Percentiles rank a stretch among this genome's conserved stretches.
These are phyloP conservation scores for Balanococcus diminutus DNA, from an alignment of 2,888 invertebrate species.

Conservation along the genomic window DNA sequence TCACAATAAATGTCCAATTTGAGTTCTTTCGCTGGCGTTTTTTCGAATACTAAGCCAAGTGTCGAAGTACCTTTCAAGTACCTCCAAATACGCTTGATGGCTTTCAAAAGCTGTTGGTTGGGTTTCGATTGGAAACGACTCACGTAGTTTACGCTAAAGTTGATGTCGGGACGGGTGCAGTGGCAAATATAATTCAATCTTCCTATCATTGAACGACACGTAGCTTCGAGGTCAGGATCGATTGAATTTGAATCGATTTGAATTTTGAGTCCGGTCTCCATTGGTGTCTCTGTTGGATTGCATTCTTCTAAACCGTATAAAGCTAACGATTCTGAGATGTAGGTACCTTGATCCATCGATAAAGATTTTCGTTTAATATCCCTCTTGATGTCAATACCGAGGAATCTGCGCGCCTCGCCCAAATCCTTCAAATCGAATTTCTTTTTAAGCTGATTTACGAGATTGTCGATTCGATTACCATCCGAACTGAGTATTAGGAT, in stretches of 20 bases:
- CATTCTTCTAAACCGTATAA: neutral
- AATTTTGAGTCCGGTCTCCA: neutral
- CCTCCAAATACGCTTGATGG: neutral
- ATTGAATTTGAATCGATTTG: neutral
- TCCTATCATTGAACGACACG: neutral
- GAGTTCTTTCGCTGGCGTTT: neutral
- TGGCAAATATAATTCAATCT: neutral
- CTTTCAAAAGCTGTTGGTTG: neutral
- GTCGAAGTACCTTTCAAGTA: neutral
- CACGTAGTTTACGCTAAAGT: neutral
- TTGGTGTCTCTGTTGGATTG: neutral
- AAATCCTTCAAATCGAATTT: neutral
- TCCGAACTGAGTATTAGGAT: neutral
- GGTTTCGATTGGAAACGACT: neutral
- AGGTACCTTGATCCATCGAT: neutral
- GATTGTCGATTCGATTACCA: neutral
- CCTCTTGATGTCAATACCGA: neutral
- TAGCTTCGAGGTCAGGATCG: neutral
- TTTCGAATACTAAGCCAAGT: neutral
- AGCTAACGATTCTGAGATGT: neutral
- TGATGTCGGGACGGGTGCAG: neutral
- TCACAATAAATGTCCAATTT: neutral
- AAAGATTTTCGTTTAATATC: neutral
- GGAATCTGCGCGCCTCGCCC: neutral
- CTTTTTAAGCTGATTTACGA: neutral